Percentiles rank a stretch among this genome's conserved stretches.
Conservation (phyloP, 2,113 vertebrate species). For the Podilymbus podiceps region DNA sequence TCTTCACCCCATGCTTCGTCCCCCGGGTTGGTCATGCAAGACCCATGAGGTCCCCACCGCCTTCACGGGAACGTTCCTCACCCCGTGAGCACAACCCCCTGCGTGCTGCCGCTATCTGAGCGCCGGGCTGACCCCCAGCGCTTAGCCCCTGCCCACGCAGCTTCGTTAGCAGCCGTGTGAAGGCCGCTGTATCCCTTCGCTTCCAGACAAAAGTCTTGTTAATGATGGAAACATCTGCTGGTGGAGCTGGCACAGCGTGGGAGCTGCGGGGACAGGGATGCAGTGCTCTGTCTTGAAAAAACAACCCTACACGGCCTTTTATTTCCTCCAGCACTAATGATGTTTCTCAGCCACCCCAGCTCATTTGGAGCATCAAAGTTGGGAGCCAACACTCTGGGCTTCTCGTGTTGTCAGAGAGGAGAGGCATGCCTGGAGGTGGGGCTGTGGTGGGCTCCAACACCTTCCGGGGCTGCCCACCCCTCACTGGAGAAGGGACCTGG, state of each 20-base stretch:
- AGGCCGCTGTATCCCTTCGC: background rate
- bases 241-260: background rate
- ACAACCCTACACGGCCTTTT: background rate
- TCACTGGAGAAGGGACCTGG: background rate
- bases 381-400: background rate
- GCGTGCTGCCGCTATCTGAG: background rate
- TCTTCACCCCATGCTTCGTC: accelerated
- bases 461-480: background rate
- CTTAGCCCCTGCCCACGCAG: background rate
- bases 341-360: background rate
- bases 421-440: background rate
- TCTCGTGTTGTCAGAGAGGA: background rate
- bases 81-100: background rate
- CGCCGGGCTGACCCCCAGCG: background rate
- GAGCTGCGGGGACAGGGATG: background rate
- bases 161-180: accelerated
- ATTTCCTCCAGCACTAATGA: background rate
- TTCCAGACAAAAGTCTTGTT: background rate
- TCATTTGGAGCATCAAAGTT: accelerated
- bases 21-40: accelerated
- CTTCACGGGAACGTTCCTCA: accelerated
- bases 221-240: background rate
- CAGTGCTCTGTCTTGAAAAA: background rate
- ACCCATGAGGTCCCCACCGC: accelerated
- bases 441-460: background rate